Conservation (phyloP, 2,888 invertebrate species). For the Anticlea derivata region DNA sequence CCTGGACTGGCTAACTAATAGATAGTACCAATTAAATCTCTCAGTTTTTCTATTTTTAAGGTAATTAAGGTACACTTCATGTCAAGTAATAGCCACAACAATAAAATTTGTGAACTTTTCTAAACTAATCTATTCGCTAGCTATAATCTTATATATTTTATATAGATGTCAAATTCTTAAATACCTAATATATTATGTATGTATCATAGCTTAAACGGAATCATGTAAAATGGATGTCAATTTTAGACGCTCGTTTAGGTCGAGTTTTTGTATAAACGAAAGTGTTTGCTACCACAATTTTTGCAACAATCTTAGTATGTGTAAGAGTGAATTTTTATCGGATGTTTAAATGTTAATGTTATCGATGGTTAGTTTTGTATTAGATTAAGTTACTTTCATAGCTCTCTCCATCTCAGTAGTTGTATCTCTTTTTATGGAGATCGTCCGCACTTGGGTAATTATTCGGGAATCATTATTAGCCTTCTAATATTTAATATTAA, state of each 20-base stretch:
- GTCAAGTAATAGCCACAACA: conserved; percentile 16
- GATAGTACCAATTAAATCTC: too few species aligned
- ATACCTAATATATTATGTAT: conserved; percentile 70
- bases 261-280: conserved; percentile 67
- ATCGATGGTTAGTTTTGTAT: conserved; percentile 54
- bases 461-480: too few species aligned
- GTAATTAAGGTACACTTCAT: conserved; percentile 7
- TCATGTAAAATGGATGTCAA: conserved; percentile 82
- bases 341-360: conserved; percentile 63
- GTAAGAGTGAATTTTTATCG: conserved; percentile 67
- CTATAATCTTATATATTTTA: conserved; percentile 68
- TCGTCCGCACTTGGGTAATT: conserved; percentile 1
- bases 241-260: conserved; percentile 70
- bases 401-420: conserved; percentile 21
- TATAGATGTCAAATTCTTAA: conserved; percentile 78
- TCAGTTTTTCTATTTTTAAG: neutral
- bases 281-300: conserved; percentile 75
- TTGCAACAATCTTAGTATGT: conserved; percentile 67
- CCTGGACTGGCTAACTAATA: too few species aligned
- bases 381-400: conserved; percentile 48
- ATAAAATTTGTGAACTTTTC: conserved; percentile 27
- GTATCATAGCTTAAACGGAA: conserved; percentile 76
- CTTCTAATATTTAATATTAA: too few species aligned
- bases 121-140: conserved; percentile 38
- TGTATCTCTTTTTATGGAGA: conserved; percentile 15